phyloP scores from a whole-genome alignment of 1,140 invertebrate genomes.

The Drosophila tropicalis region DNA sequence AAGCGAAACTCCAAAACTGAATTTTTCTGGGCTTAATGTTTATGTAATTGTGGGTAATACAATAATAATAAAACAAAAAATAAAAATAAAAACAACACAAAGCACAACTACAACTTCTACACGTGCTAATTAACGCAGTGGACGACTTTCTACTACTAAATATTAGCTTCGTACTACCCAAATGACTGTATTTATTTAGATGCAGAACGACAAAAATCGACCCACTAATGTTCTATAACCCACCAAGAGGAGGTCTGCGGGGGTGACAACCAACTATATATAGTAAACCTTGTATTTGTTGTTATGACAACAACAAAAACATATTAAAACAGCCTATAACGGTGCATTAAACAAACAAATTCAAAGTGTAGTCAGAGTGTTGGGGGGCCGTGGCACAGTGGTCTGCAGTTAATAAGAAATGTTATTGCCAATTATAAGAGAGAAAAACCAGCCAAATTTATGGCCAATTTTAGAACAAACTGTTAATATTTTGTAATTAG shows the following conservation, averaged over 20 bases:
- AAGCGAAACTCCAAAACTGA: slow-evolving; percentile 26
- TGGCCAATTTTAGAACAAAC: no score
- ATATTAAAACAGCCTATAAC: slow-evolving; percentile 8
- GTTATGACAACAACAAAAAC: slow-evolving; percentile 46
- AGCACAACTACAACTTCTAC: slow-evolving; percentile 18
- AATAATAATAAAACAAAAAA: background rate
- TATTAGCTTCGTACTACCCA: slow-evolving; percentile 7
- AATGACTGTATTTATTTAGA: slow-evolving; percentile 2
- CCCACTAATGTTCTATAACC: slow-evolving; percentile 34
- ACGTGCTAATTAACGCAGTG: slow-evolving; percentile 53
- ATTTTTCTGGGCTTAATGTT: slow-evolving; percentile 62
- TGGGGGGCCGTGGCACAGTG: background rate
- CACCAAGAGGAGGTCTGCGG: background rate
- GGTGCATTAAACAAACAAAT: slow-evolving; percentile 17
- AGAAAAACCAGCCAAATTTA: background rate
- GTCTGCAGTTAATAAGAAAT: background rate
- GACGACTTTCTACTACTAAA: slow-evolving; percentile 43
- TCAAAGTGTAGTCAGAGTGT: background rate
- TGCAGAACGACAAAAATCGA: slow-evolving; percentile 29
- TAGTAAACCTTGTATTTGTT: slow-evolving; percentile 20
- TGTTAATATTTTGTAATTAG: no score
- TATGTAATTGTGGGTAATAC: slow-evolving; percentile 69
- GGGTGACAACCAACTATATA: background rate
- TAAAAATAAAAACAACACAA: background rate
- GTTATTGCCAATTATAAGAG: background rate